A percentile compares a stretch with the other conserved stretches of the same genome.
These are phyloP conservation scores for Poliocrania exsul DNA, from an alignment of 2,797 vertebrate species.

Conservation along the genomic window DNA sequence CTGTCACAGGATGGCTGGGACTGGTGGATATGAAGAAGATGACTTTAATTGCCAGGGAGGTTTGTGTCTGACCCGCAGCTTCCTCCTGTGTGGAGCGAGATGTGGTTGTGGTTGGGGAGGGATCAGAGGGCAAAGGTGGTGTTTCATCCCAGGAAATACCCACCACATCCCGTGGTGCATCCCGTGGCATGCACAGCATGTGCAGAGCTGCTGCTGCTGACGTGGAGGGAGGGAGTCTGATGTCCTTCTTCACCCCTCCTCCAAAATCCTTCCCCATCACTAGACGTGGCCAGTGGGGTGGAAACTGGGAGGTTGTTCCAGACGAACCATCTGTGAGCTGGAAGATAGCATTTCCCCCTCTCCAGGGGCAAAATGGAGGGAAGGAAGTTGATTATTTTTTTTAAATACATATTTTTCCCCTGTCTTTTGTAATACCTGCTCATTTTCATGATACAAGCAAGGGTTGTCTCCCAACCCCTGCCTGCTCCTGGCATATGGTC, in stretches of 20 bases:
- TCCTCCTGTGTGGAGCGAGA: neutral
- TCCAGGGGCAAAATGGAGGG: neutral
- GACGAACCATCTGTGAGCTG: conserved; percentile 17
- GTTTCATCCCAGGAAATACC: neutral
- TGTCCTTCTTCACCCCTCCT: neutral
- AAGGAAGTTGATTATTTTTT: neutral
- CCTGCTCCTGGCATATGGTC: rapidly evolving
- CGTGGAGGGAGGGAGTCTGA: neutral
- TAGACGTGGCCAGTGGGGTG: neutral
- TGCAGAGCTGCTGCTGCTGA: neutral
- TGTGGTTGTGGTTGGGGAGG: neutral
- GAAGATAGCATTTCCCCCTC: conserved; percentile 12
- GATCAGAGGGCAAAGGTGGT: neutral
- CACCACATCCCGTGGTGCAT: neutral
- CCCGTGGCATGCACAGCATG: neutral
- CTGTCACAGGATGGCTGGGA: neutral
- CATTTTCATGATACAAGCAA: neutral
- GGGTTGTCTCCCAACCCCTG: neutral
- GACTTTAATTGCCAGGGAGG: neutral
- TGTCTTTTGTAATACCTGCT: neutral
- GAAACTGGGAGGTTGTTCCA: neutral
- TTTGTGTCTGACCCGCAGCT: neutral
- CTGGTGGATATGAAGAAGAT: neutral
- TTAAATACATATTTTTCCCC: neutral
- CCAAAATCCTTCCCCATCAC: neutral